phyloP scores from a whole-genome alignment of 2,113 vertebrate genomes.

The Nycticryphes semicollaris region DNA sequence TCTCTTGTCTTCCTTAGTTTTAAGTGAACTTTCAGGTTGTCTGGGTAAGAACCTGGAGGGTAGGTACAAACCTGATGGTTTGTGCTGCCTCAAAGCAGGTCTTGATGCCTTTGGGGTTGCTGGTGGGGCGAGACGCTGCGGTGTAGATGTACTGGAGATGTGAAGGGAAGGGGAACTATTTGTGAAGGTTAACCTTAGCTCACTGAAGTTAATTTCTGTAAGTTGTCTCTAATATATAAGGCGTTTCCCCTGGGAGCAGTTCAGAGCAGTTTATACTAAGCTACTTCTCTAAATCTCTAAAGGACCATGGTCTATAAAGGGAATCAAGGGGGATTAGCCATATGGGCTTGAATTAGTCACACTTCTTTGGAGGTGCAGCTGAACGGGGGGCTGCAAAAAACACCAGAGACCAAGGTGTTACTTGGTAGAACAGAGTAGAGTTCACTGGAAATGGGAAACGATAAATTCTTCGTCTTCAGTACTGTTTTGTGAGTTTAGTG shows the following conservation, averaged over 20 bases:
- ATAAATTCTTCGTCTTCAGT: not conserved
- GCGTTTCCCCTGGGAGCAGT: not conserved
- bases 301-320: slow-evolving; percentile 33
- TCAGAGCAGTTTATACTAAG: slow-evolving; percentile 54
- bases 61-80: not conserved
- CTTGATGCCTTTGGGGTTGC: not conserved
- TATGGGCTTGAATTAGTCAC: slow-evolving; percentile 38
- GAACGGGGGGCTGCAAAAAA: not conserved
- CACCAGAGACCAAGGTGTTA: not conserved
- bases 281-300: slow-evolving; percentile 61
- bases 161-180: not conserved
- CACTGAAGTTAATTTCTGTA: not conserved
- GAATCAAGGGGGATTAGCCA: slow-evolving; percentile 51
- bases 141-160: not conserved
- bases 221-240: not conserved
- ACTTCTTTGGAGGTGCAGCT: not conserved
- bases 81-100: not conserved
- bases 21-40: not conserved
- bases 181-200: not conserved
- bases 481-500: not conserved
- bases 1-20: not conserved
- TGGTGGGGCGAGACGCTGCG: not conserved
- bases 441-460: not conserved
- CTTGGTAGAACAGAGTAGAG: not conserved
- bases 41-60: not conserved